A percentile compares a stretch with the other conserved stretches of the same genome.
Evolutionary conservation across 2,113 vertebrate species (phyloP).

Genomic region (Sarotherodon lohbergeri): DNA sequence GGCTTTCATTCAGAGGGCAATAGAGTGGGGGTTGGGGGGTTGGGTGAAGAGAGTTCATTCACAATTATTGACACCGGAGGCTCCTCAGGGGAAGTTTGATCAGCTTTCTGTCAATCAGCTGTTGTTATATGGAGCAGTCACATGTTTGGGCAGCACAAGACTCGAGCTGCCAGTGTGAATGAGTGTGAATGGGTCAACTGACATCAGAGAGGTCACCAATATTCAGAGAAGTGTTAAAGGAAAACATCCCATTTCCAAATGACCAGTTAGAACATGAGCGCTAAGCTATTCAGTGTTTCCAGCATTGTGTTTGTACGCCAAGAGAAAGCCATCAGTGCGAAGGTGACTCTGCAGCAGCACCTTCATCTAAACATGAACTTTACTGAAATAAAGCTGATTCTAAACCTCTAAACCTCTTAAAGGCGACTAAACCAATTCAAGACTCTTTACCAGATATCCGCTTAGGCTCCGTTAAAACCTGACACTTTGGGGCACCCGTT

Average conservation of each 20-base stretch:
- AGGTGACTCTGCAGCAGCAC: background rate
- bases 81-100: slow-evolving; percentile 45
- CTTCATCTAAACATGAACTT: background rate
- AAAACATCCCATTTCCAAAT: background rate
- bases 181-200: slow-evolving; percentile 1
- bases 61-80: slow-evolving; percentile 41
- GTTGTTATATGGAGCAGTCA: slow-evolving; percentile 34
- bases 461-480: slow-evolving; percentile 8
- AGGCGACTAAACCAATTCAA: background rate
- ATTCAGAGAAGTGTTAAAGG: background rate
- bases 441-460: background rate
- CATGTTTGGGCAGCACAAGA: slow-evolving; percentile 35
- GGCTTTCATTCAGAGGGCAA: background rate
- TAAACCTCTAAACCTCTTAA: slow-evolving; percentile 43
- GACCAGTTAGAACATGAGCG: background rate
- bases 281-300: background rate
- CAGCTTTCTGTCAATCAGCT: slow-evolving; percentile 53
- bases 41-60: slow-evolving; percentile 43
- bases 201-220: slow-evolving; percentile 16
- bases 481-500: background rate
- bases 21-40: accelerated
- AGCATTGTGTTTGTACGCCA: accelerated
- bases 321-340: background rate
- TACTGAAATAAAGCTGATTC: slow-evolving; percentile 40
- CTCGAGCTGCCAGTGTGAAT: background rate